phyloP scores from a whole-genome alignment of 2,113 vertebrate genomes.

The Phrynosoma platyrhinos region DNA sequence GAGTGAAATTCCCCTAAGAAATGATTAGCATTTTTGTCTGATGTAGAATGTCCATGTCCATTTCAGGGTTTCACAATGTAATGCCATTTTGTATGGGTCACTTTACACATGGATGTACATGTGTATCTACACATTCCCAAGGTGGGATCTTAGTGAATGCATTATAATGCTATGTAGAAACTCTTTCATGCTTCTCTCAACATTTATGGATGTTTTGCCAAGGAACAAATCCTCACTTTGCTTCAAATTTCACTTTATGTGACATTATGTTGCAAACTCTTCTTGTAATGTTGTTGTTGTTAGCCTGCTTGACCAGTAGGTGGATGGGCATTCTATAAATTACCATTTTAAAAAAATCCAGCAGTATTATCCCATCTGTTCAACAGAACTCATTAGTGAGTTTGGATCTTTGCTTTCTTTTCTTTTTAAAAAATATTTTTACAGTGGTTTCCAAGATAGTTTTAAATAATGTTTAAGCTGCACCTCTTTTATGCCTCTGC shows the following conservation, averaged over 20 bases:
- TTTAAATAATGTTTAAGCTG: constrained; percentile 68
- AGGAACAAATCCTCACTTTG: neutral
- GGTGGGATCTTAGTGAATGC: too few relatives aligned
- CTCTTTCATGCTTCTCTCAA: neutral
- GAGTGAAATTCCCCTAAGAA: too few relatives aligned
- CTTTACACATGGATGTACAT: too few relatives aligned
- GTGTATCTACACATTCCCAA: too few relatives aligned
- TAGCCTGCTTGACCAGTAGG: constrained; percentile 27
- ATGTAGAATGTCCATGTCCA: too few relatives aligned
- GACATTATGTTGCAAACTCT: neutral
- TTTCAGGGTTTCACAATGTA: too few relatives aligned
- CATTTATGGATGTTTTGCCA: neutral
- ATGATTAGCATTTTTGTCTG: too few relatives aligned
- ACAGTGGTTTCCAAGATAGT: constrained; percentile 46
- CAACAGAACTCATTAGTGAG: constrained; percentile 44
- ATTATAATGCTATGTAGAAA: too few relatives aligned
- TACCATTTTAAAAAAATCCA: constrained; percentile 17
- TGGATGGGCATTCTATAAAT: neutral
- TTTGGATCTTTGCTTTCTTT: neutral
- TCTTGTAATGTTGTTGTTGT: neutral
- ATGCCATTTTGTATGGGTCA: too few relatives aligned
- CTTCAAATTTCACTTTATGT: neutral
- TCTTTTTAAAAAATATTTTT: constrained; percentile 40
- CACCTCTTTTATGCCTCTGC: constrained; percentile 46
- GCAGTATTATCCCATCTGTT: constrained; percentile 29